Base-by-base conservation (phyloP, 2,888 invertebrate species). In the Stenoptilia bipunctidactyla region DNA sequence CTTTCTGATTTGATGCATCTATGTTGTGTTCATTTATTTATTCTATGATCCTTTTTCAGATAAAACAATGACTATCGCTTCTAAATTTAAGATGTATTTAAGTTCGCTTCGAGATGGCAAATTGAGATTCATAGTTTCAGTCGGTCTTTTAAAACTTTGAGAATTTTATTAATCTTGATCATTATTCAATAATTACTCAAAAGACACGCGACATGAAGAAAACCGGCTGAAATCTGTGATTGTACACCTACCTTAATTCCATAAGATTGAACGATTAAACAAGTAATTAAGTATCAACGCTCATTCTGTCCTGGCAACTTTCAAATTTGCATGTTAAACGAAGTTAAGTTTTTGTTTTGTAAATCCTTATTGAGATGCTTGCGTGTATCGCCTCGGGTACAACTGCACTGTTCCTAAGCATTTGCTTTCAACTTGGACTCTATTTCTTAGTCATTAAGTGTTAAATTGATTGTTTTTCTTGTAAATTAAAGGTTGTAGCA, bases 321-420 rank as follows among this genome's bases (percentile, higher is more conserved):
- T 83, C 77, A 83, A 82, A 83, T 83, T 83, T 83, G 82, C 83
- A 83, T 83, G 82, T 83, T 83, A 83, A 83, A 82, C 83, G 82
- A 83, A 82, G 76, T 75, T 75, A 69, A 60, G 59, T 71, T 75
- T 77, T 83, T 71, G 69, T 80, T 80, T 75, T 76, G 63, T 61
- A 64, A 59, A 60, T 3, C 66, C 65, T 71, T 76, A 79, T 79
- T 79, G 73, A 82, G 80, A 76, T 72, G 70, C 52, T 72, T 60
- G 71, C 74, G 75, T 75, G 77, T 61, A 61, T 70, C 53, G 72
- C 71, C 68, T 60, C 56, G 52, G 66, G 63, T 66, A 34, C 14
- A 2, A 13, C 14, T 14, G 3, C 30, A 30, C 3, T 3, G 30
- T 30, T 30, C 30, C 20, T 20, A 5, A 20, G 6, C n/a, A 8